Evolutionary conservation across 2,113 vertebrate species (phyloP), one percentile per base, ranked within the genome.

Genomic region (Parus major): DNA sequence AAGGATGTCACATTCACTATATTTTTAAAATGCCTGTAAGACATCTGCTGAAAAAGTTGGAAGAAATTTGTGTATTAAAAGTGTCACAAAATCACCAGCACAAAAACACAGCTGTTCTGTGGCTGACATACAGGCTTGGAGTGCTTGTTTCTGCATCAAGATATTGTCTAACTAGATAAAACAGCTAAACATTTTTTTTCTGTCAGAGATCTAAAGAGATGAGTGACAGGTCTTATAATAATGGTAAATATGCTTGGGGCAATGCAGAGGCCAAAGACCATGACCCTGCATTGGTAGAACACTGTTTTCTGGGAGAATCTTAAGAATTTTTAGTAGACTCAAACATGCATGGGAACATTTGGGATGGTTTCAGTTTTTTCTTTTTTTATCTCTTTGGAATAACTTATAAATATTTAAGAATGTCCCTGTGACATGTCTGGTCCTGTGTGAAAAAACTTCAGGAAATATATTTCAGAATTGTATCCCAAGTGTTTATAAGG

Each of bases 161-260:
- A 81, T 95, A 73, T 95, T 95, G 85, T 91, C 61, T 93, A 92
- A 89, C 87, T 91, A 97, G 89, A 89, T 93, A 93, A 93, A 95
- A 93, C 49, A 95, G 57, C 82, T 88, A 97, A 95, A 66, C 64
- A 5, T 49, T 75, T 96, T 61, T 95, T 95, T 95, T 68, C 82
- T 89, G 52, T 63, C 93, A 95, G 75, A 97, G 85, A 93, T 95
- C 95, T 96, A 92, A 92, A 88, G 94, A 95, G 86, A 96, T 96
- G 96, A 97, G 88, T 96, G 95, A 88, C 96, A 95, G 91, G 82
- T 94, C 96, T 95, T 94, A 96, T 95, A 96, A 95, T 97, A 97
- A 91, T 95, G 94, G 93, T 97, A 96, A 96, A 97, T 97, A 97
- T 96, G 94, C 95, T 60, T 78, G 78, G 81, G 94, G 96, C 96